A percentile compares a stretch with the other conserved stretches of the same genome.
Conservation (phyloP, 2,113 vertebrate species). For the Brachionichthys hirsutus region DNA sequence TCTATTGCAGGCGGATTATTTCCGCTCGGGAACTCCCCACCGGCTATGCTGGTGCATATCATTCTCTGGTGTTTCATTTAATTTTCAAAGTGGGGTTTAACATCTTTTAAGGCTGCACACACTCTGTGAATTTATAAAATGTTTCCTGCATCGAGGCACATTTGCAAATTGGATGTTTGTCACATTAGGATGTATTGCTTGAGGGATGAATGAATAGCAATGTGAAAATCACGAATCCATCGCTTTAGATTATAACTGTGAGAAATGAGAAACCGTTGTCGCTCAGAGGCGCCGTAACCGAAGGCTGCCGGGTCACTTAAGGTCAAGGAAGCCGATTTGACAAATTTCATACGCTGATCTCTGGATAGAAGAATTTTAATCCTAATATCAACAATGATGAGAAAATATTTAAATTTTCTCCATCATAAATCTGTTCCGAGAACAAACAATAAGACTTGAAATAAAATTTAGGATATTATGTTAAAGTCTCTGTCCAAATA, state of each 20-base stretch:
- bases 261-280: background rate
- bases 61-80: slow-evolving; percentile 69
- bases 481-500: too few relatives aligned
- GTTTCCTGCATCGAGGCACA: slow-evolving; percentile 17
- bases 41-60: slow-evolving; percentile 60
- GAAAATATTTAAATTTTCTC: too few relatives aligned
- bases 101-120: slow-evolving; percentile 52
- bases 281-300: background rate
- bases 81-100: slow-evolving; percentile 70
- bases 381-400: too few relatives aligned
- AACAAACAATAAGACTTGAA: too few relatives aligned
- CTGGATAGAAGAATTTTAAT: too few relatives aligned
- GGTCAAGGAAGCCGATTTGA: too few relatives aligned
- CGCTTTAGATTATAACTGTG: background rate
- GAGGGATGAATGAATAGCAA: slow-evolving; percentile 23
- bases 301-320: background rate
- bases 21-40: slow-evolving; percentile 59
- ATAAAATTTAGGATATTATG: too few relatives aligned
- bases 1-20: slow-evolving; percentile 60
- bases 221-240: background rate
- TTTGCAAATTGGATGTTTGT: slow-evolving; percentile 45
- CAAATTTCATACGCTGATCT: too few relatives aligned
- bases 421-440: too few relatives aligned
- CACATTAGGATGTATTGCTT: slow-evolving; percentile 31
- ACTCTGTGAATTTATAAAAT: slow-evolving; percentile 43